A percentile compares a stretch with the other conserved stretches of the same genome.
phyloP scores from a whole-genome alignment of 2,888 invertebrate species.

The Drosophila pseudotakahashii region DNA sequence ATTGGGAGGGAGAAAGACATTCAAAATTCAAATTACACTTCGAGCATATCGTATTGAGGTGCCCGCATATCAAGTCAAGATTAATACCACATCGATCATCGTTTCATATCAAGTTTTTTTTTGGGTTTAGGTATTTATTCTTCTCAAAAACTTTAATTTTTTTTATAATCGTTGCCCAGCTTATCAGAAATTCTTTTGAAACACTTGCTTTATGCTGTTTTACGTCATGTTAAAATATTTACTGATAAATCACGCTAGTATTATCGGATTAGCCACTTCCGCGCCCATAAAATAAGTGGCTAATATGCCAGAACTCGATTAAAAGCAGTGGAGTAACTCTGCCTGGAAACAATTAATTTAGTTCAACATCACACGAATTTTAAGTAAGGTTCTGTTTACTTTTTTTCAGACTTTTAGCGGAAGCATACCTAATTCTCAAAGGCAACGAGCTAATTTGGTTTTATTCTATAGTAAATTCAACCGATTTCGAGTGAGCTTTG shows the following conservation, averaged over 20 bases:
- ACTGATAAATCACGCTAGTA: conserved; percentile 14
- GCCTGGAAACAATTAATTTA: conserved; percentile 21
- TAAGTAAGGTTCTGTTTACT: neutral
- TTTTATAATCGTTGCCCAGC: too few species aligned
- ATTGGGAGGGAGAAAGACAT: too few species aligned
- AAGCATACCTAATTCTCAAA: conserved; percentile 11
- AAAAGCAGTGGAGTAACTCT: neutral
- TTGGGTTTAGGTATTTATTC: too few species aligned
- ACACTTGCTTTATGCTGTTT: neutral
- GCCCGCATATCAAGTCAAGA: too few species aligned
- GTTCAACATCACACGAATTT: conserved; percentile 1
- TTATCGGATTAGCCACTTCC: conserved; percentile 24
- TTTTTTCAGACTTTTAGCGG: conserved; percentile 4
- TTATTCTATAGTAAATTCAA: neutral
- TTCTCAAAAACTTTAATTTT: too few species aligned
- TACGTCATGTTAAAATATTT: neutral
- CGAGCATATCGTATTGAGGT: too few species aligned
- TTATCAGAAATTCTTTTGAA: too few species aligned
- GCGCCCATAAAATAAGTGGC: neutral
- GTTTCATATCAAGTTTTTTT: too few species aligned
- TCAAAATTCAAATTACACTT: too few species aligned
- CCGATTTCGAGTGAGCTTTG: neutral
- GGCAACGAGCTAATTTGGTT: conserved; percentile 5
- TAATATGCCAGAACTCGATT: neutral
- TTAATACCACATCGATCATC: too few species aligned